Conservation (phyloP, 2,113 vertebrate species). For the Centrocercus urophasianus region DNA sequence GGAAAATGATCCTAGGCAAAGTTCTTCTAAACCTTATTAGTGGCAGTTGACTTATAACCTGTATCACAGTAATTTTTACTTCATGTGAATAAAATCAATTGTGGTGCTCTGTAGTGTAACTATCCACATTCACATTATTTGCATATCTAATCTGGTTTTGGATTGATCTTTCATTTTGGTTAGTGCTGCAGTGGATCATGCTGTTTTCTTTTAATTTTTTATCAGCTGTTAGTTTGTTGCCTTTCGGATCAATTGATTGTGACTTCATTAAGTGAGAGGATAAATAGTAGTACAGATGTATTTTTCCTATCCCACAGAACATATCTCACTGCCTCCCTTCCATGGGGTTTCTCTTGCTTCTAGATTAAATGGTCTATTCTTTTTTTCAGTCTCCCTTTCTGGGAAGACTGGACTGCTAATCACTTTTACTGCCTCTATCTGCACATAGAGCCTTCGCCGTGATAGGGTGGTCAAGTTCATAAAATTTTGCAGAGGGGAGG, state of each 20-base stretch:
- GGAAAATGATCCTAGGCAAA: slow-evolving; percentile 50
- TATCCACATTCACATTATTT: slow-evolving; percentile 36
- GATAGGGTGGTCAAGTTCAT: background rate
- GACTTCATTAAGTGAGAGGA: slow-evolving; percentile 38
- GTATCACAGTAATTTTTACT: slow-evolving; percentile 57
- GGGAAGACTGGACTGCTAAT: background rate
- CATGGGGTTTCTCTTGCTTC: background rate
- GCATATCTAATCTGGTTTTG: slow-evolving; percentile 53
- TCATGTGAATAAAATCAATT: slow-evolving; percentile 59
- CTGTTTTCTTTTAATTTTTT: background rate
- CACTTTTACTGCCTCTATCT: slow-evolving; percentile 15
- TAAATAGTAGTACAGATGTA: background rate
- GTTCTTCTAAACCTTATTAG: slow-evolving; percentile 57
- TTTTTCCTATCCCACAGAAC: background rate
- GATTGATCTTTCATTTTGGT: slow-evolving; percentile 41
- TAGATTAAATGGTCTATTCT: background rate
- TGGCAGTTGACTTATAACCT: slow-evolving; percentile 51
- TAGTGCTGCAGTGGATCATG: background rate
- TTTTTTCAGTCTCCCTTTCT: background rate
- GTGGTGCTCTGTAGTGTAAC: slow-evolving; percentile 41
- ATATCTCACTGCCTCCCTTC: background rate
- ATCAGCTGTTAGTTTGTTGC: slow-evolving; percentile 27
- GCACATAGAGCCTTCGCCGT: background rate
- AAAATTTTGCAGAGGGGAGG: slow-evolving; percentile 4
- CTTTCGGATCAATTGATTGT: slow-evolving; percentile 23